Evolutionary conservation across 2,113 vertebrate species (phyloP), one percentile per base, ranked within the genome.

Genomic region (Ancistrus triradiatus): DNA sequence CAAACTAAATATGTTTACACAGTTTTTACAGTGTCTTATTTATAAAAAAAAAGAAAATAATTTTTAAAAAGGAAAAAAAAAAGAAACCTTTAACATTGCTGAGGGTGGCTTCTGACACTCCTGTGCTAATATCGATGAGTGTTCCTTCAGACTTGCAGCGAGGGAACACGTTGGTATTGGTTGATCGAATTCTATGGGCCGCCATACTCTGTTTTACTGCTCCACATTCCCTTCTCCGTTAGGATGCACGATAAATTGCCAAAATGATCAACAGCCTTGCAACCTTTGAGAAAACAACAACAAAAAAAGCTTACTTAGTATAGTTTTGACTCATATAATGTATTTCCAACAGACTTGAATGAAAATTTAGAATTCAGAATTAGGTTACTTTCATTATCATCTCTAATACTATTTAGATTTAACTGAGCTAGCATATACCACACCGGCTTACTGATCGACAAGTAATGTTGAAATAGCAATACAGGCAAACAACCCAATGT

Each of bases 61-160:
- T 40, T 5, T 31, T 7, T 13, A 4, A 18, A 19, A 8, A 3
- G 1, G 13, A 15, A 60, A 52, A 35, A 66, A 24, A 66, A 9
- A 6, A 2, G 1, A 69, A 71, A 98, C 95, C 92, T 97, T 94
- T 96, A 80, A 97, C 86, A 0, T 95, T 89, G 0, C 69, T 87
- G 49, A 98, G 89, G 57, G 80, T 85, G 52, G 86, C 81, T 49
- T 97, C 93, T 0, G 91, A 78, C 2, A 91, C 85, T 17, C 86
- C 88, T 1, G 93, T 91, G 0, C 85, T 75, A 58, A 95, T 84
- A 70, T 98, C 95, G 2, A 98, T 94, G 40, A 98, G 88, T 0
- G 95, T 91, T 17, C 95, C 95, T 80, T 98, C 95, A 0, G 95
- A 98, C 79, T 82, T 90, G 90, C 95, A 98, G 9, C 95, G 92